A percentile compares a stretch with the other conserved stretches of the same genome.
phyloP scores from a whole-genome alignment of 2,888 invertebrate species.

The Nesidiocoris tenuis region DNA sequence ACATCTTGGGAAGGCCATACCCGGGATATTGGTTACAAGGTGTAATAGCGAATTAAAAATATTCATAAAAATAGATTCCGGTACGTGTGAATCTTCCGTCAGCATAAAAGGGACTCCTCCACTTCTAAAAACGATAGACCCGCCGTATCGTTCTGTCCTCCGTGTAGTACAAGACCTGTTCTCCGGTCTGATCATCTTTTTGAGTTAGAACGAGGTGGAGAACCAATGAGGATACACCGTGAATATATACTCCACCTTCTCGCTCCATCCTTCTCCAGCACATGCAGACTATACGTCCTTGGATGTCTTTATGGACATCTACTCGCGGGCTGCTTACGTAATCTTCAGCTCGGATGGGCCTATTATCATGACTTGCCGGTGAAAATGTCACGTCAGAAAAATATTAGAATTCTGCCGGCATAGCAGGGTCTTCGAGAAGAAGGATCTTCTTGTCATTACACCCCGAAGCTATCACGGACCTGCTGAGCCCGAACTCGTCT shows the following conservation, averaged over 20 bases:
- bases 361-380: conserved; percentile 19
- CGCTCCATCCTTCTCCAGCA: not conserved
- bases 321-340: conserved; percentile 15
- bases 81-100: too few relatives aligned
- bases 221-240: not conserved
- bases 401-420: conserved; percentile 31
- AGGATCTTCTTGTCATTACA: conserved; percentile 23
- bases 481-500: not conserved
- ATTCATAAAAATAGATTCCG: too few relatives aligned
- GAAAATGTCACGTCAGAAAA: conserved; percentile 42
- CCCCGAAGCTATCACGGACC: conserved; percentile 35
- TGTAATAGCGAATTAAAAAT: too few relatives aligned
- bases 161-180: not conserved
- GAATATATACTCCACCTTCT: not conserved
- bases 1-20: too few relatives aligned
- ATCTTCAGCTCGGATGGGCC: conserved; percentile 14
- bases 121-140: not conserved
- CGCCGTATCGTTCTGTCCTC: not conserved
- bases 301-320: conserved; percentile 40
- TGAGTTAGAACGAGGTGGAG: not conserved
- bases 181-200: not conserved
- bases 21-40: too few relatives aligned
- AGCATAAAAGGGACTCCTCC: not conserved
- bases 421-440: not conserved
- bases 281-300: not conserved